Evolutionary conservation across 2,888 invertebrate genomes (phyloP).

Genomic region (Pyrocoelia pectoralis): DNA sequence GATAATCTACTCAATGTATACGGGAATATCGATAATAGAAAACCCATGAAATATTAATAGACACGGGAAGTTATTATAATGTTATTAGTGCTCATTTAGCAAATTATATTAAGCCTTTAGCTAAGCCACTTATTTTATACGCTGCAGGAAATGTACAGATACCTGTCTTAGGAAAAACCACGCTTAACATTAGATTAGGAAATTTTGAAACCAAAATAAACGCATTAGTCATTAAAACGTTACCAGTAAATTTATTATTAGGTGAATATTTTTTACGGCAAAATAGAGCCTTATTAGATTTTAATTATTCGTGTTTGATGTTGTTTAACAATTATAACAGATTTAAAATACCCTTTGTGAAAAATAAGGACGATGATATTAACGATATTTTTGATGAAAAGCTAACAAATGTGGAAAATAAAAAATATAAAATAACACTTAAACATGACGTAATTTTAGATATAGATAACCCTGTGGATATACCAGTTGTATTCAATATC

Average conservation of each 20-base stretch:
- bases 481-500: neutral
- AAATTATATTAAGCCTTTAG: too few species aligned
- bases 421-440: neutral
- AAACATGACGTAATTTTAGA: neutral
- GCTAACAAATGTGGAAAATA: neutral
- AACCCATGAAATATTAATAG: too few species aligned
- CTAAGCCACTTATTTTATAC: neutral
- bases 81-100: too few species aligned
- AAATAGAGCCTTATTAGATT: neutral
- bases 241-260: neutral
- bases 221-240: neutral
- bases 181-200: neutral
- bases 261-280: neutral
- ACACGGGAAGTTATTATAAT: too few species aligned
- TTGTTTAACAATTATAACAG: neutral
- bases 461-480: neutral
- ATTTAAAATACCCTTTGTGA: neutral
- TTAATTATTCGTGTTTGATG: neutral
- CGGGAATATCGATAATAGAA: too few species aligned
- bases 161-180: neutral
- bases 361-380: neutral
- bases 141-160: neutral
- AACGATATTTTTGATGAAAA: too few species aligned
- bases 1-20: too few species aligned
- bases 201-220: neutral